Conservation (phyloP, 2,113 vertebrate species). For the Muntiacus reevesi region DNA sequence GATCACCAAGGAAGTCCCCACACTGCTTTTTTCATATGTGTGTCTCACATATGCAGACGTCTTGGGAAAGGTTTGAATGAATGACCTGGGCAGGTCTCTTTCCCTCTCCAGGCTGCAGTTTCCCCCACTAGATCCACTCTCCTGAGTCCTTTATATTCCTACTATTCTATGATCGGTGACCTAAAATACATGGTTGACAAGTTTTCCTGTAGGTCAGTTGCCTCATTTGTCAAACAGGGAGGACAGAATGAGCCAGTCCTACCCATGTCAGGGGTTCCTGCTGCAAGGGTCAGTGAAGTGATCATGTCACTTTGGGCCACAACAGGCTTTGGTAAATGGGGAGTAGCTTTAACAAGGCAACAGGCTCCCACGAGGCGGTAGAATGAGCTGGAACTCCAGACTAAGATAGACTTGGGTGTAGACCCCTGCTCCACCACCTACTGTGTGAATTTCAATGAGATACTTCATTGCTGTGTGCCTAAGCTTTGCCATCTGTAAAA, state of each 20-base stretch:
- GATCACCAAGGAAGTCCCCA: not conserved
- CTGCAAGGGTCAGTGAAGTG: not conserved
- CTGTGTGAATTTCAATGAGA: not conserved
- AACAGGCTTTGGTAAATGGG: not conserved
- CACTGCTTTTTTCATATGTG: not conserved
- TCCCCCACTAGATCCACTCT: not conserved
- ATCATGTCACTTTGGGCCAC: fast-evolving
- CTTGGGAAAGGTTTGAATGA: not conserved
- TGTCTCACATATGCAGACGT: not conserved
- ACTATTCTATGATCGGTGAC: not conserved
- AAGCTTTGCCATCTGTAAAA: not conserved
- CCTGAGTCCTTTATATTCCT: not conserved
- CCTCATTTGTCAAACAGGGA: not conserved
- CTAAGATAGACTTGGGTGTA: not conserved
- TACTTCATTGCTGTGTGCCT: not conserved
- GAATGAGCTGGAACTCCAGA: not conserved
- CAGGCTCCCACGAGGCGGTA: not conserved
- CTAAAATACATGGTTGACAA: not conserved
- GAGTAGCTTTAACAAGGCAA: not conserved
- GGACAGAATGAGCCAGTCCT: not conserved
- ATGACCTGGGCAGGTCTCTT: not conserved
- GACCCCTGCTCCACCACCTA: not conserved
- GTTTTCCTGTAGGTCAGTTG: not conserved
- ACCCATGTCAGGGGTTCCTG: not conserved
- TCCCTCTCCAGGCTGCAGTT: not conserved